Evolutionary conservation across 2,888 invertebrate genomes (phyloP), one percentile per base, ranked within the genome.

Genomic region (Parnassius orleans): DNA sequence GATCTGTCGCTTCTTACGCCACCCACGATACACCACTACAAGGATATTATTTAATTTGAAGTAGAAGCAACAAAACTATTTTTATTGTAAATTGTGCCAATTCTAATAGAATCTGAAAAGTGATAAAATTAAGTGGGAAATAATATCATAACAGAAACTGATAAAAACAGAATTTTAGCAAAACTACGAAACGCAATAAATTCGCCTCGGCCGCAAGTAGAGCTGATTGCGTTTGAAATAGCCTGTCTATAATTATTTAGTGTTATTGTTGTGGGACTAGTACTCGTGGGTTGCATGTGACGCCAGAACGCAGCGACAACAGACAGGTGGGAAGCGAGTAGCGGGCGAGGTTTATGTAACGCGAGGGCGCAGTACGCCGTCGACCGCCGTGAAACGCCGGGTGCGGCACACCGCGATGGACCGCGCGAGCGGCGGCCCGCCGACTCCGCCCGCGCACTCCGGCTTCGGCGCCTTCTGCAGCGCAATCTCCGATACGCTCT

Each of bases 381-480:
- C 81, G 83, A 81, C 80, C 83, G 81, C 76, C 81, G 78, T 79
- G 78, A 77, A 76, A 77, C 68, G 66, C 65, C 53, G 76, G 58
- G 60, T 62, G 75, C 71, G 83, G 77, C 70, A 68, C 65, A 69
- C 68, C 74, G 71, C 69, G 73, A 87, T 87, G 87, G 86, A 87
- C 76, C 84, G 84, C 80, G 73, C 81, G 76, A 78, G 79, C 81
- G 80, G 75, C 70, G 84, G 77, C 73, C 78, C 79, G 75, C 75
- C 80, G 73, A 76, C 81, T 68, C 75, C 84, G 71, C 75, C 79
- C 73, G 74, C 84, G 70, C 75, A 81, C 68, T 79, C 83, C 75
- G 84, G 88, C 81, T 91, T 91, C 82, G 88, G 90, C 76, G 90
- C 90, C 77, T 89, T 91, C 85, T 91, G 91, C 87, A 88, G 76